Conservation (phyloP, 2,113 vertebrate species). For the Ardeotis arabs region DNA sequence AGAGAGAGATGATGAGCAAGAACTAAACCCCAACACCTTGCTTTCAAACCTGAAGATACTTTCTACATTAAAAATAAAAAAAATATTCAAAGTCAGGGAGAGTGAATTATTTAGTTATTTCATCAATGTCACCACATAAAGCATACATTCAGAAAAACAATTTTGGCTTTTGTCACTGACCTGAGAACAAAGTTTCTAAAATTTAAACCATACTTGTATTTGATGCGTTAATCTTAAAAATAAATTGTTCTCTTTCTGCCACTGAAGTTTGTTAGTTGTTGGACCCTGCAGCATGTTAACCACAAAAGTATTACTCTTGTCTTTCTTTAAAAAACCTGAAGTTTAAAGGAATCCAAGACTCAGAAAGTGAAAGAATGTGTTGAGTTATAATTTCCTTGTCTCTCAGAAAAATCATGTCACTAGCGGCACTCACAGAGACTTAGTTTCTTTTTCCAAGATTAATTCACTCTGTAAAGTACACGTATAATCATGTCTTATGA, state of each 20-base stretch:
- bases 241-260: not conserved
- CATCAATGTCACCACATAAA: not conserved
- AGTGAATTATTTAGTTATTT: not conserved
- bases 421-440: not conserved
- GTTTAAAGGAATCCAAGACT: not conserved
- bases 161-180: not conserved
- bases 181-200: not conserved
- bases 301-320: not conserved
- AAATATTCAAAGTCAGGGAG: not conserved
- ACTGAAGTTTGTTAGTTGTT: not conserved
- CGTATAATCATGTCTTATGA: not conserved
- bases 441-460: not conserved
- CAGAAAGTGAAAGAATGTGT: not conserved
- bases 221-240: not conserved
- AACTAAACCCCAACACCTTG: not conserved
- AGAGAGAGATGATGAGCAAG: not conserved
- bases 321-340: not conserved
- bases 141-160: not conserved
- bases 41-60: not conserved
- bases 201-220: not conserved
- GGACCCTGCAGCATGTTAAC: not conserved
- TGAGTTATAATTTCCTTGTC: not conserved
- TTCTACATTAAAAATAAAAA: not conserved
- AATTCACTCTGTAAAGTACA: not conserved
- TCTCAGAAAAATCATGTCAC: slow-evolving; percentile 4